These are phyloP conservation scores for Macropis europaea DNA, from an alignment of 2,888 invertebrate species.

Conservation along the genomic window DNA sequence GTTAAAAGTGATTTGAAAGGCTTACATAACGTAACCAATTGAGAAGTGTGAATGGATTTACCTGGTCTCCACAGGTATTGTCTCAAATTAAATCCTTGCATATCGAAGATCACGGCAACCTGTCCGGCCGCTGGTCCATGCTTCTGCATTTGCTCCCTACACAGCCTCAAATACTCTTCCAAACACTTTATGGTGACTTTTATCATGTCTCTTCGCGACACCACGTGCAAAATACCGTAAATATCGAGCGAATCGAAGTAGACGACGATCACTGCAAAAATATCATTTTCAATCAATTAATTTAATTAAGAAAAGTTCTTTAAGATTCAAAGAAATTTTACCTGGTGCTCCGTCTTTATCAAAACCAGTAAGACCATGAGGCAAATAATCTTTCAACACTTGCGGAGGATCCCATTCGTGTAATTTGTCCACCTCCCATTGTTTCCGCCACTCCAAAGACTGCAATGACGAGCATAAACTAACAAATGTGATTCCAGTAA, in stretches of 20 bases:
- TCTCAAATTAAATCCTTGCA: constrained; percentile 88
- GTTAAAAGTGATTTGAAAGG: background rate
- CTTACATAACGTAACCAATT: background rate
- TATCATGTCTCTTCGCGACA: constrained; percentile 87
- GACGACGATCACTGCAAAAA: constrained; percentile 85
- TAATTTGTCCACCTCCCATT: constrained; percentile 88
- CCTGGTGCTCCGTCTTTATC: constrained; percentile 92
- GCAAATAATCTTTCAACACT: constrained; percentile 86
- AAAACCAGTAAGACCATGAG: constrained; percentile 89
- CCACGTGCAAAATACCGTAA: constrained; percentile 89
- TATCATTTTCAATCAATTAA: no score
- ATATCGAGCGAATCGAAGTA: constrained; percentile 91
- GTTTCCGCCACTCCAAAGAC: constrained; percentile 88
- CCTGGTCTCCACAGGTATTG: constrained; percentile 94
- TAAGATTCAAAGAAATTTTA: constrained; percentile 70
- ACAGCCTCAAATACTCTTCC: constrained; percentile 84
- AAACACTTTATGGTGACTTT: constrained; percentile 85
- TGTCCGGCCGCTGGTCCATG: constrained; percentile 85
- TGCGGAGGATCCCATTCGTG: constrained; percentile 87
- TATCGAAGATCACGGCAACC: constrained; percentile 87
- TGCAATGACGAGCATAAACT: constrained; percentile 74
- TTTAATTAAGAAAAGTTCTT: no score
- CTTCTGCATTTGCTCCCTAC: constrained; percentile 83
- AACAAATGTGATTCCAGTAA: background rate
- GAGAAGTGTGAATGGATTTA: constrained; percentile 62